phyloP scores from a whole-genome alignment of 1,140 invertebrate species.

The Stenopsyche tienmushanensis region DNA sequence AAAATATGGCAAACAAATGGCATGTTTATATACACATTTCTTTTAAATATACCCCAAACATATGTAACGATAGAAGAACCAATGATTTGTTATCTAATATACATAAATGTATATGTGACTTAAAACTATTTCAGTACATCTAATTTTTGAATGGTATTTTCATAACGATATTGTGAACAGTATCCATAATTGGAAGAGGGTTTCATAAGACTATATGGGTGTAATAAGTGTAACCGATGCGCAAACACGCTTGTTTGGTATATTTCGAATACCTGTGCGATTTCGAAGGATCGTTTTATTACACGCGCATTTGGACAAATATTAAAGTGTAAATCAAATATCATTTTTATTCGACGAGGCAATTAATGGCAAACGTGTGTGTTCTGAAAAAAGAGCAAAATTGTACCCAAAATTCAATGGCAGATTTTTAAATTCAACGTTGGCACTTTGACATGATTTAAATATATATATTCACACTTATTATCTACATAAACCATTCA shows the following conservation, averaged over 20 bases:
- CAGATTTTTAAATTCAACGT: too few species aligned
- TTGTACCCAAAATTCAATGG: too few species aligned
- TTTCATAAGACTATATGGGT: slow-evolving; percentile 26
- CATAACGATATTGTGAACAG: slow-evolving; percentile 15
- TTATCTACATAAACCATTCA: too few species aligned
- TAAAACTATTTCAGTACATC: slow-evolving; percentile 1
- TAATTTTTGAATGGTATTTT: slow-evolving; percentile 17
- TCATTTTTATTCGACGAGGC: neutral
- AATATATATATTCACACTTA: too few species aligned
- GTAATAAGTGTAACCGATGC: slow-evolving; percentile 8
- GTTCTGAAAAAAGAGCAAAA: too few species aligned
- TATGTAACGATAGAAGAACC: slow-evolving; percentile 23
- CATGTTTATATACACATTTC: slow-evolving; percentile 33
- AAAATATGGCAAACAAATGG: slow-evolving; percentile 41
- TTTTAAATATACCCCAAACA: slow-evolving; percentile 36
- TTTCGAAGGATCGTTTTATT: neutral
- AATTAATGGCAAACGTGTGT: neutral
- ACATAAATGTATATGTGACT: slow-evolving; percentile 17
- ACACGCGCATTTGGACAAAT: neutral
- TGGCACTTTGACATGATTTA: too few species aligned
- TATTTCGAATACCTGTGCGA: neutral
- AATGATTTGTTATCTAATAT: slow-evolving; percentile 15
- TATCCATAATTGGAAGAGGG: slow-evolving; percentile 22
- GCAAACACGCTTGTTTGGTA: neutral
- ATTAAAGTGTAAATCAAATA: too few species aligned